These are phyloP conservation scores for Diceros bicornis DNA, from an alignment of 2,797 vertebrate species.

Conservation along the genomic window DNA sequence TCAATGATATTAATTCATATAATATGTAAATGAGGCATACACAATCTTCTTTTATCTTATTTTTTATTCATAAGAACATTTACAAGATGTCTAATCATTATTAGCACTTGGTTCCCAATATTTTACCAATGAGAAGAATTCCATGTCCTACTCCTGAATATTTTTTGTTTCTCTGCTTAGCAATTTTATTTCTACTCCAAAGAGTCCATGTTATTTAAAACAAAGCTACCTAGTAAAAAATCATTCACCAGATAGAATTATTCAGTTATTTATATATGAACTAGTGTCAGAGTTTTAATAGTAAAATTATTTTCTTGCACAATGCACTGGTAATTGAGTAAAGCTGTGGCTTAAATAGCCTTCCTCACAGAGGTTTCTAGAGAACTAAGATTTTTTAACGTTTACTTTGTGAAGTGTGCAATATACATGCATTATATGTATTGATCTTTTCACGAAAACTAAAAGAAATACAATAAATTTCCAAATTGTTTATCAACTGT, in stretches of 20 bases:
- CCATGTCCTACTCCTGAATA: background rate
- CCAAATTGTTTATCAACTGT: background rate
- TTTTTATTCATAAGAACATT: background rate
- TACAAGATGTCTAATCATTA: background rate
- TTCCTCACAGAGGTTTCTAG: background rate
- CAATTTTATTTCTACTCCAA: conserved; percentile 23
- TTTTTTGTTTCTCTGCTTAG: background rate
- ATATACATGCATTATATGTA: background rate
- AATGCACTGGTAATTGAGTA: background rate
- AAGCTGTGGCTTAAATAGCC: background rate
- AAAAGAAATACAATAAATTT: background rate
- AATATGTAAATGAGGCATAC: background rate
- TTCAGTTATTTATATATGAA: background rate
- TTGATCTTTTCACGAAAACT: background rate
- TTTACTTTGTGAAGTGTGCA: background rate
- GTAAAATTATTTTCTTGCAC: background rate
- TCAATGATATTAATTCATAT: background rate
- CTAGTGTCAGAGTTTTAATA: background rate
- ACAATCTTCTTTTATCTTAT: background rate
- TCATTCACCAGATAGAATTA: background rate
- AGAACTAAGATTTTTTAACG: background rate
- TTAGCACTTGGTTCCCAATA: background rate
- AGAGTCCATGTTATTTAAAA: background rate
- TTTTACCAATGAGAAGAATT: background rate
- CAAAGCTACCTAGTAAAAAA: background rate